Percentiles rank a stretch among this genome's conserved stretches.
phyloP scores from a whole-genome alignment of 2,797 vertebrate genomes.

The Diplodus puntazzo region DNA sequence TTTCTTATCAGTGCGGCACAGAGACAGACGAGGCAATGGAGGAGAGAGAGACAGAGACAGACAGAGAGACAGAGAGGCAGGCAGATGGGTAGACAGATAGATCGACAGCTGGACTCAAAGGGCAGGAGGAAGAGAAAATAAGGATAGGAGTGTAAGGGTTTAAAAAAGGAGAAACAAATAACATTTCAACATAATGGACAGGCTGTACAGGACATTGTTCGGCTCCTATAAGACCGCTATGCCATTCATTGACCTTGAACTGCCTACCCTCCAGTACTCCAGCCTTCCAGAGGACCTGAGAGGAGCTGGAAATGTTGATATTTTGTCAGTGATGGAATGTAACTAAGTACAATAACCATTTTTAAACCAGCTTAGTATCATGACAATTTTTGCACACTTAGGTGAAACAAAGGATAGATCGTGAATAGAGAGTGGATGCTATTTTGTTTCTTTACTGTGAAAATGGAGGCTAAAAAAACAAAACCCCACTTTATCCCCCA shows the following conservation, averaged over 20 bases:
- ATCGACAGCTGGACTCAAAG: constrained; percentile 51
- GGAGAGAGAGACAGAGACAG: constrained; percentile 19
- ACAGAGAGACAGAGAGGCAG: constrained; percentile 27
- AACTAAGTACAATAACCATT: too few species aligned
- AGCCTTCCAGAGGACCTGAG: too few species aligned
- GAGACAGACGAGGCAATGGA: constrained; percentile 68
- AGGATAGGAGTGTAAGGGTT: constrained; percentile 50
- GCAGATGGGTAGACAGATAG: constrained; percentile 33
- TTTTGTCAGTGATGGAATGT: too few species aligned
- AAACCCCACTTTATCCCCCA: too few species aligned
- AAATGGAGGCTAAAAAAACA: too few species aligned
- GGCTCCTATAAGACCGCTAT: constrained; percentile 5
- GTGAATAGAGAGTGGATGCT: too few species aligned
- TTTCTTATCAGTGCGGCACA: constrained; percentile 79
- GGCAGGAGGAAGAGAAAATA: constrained; percentile 51
- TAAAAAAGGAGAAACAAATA: constrained; percentile 59
- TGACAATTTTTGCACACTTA: too few species aligned
- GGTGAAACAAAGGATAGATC: too few species aligned
- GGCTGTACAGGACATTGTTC: constrained; percentile 26
- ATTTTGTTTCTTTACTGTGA: too few species aligned
- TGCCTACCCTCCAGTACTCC: background rate
- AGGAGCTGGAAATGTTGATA: too few species aligned
- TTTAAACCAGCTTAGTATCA: too few species aligned
- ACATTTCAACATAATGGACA: constrained; percentile 49
- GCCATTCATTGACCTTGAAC: constrained; percentile 52